Conservation (phyloP, 2,888 invertebrate species). For the Sisyra terminalis region DNA sequence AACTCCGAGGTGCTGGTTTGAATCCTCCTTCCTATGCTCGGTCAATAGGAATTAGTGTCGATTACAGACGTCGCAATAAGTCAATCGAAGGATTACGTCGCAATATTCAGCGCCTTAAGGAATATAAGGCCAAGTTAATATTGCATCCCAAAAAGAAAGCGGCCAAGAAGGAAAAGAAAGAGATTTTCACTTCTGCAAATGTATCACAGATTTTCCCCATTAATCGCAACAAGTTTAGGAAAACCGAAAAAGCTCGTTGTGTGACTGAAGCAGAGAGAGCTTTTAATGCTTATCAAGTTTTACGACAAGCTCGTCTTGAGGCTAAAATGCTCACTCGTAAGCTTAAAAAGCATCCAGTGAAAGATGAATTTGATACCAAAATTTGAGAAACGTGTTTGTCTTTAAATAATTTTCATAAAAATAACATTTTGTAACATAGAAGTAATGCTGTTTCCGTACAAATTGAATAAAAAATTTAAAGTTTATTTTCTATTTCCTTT, state of each 20-base stretch:
- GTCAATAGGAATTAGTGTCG: slow-evolving; percentile 86
- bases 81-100: slow-evolving; percentile 75
- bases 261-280: slow-evolving; percentile 72
- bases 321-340: slow-evolving; percentile 8
- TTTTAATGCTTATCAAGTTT: slow-evolving; percentile 67
- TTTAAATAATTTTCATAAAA: too few species aligned
- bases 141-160: slow-evolving; percentile 82
- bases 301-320: slow-evolving; percentile 44
- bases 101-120: slow-evolving; percentile 85
- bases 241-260: slow-evolving; percentile 35
- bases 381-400: too few species aligned
- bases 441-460: too few species aligned
- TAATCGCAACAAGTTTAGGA: slow-evolving; percentile 46
- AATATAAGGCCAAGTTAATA: slow-evolving; percentile 80
- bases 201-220: slow-evolving; percentile 82
- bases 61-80: slow-evolving; percentile 79
- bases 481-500: too few species aligned
- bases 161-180: slow-evolving; percentile 53
- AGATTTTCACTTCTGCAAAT: slow-evolving; percentile 39
- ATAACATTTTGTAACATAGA: too few species aligned
- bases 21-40: slow-evolving; percentile 57
- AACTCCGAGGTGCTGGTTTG: slow-evolving; percentile 79
- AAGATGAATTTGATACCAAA: slow-evolving; percentile 6
- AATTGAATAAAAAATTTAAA: too few species aligned
- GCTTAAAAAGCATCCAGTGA: slow-evolving; percentile 8